Evolutionary conservation across 2,113 vertebrate genomes (phyloP).

Genomic region (Oryzias melastigma): DNA sequence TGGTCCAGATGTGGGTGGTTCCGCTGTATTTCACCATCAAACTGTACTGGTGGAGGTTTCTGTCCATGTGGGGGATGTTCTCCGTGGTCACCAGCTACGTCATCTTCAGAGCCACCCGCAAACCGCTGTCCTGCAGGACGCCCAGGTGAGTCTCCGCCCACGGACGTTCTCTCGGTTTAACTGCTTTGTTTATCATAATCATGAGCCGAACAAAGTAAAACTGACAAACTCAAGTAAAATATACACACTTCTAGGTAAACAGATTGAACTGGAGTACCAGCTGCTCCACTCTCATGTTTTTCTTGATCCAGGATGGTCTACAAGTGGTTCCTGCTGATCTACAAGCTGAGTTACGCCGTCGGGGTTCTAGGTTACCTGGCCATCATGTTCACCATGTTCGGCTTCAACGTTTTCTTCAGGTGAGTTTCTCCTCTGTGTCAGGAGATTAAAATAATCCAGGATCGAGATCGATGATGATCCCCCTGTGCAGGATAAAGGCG

Average conservation of each 20-base stretch:
- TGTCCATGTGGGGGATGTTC: slow-evolving; percentile 76
- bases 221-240: too few species aligned
- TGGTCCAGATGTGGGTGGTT: slow-evolving; percentile 78
- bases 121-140: slow-evolving; percentile 70
- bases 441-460: too few species aligned
- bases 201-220: too few species aligned
- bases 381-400: slow-evolving; percentile 80
- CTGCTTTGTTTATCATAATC: too few species aligned
- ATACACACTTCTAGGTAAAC: too few species aligned
- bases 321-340: slow-evolving; percentile 81
- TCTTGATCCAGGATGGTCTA: slow-evolving; percentile 72
- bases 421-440: slow-evolving; percentile 8
- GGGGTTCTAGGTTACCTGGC: slow-evolving; percentile 75
- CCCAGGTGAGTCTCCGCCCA: slow-evolving; percentile 42
- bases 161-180: too few species aligned
- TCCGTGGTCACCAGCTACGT: slow-evolving; percentile 74
- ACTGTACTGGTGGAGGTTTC: slow-evolving; percentile 77
- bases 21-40: slow-evolving; percentile 79
- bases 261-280: too few species aligned
- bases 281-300: too few species aligned
- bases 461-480: too few species aligned
- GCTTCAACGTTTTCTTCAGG: slow-evolving; percentile 80
- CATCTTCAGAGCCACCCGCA: slow-evolving; percentile 78
- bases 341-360: slow-evolving; percentile 76
- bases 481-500: slow-evolving; percentile 64